Base-by-base conservation (phyloP, 2,113 vertebrate genomes). In the Romanogobio albipinnatus region DNA sequence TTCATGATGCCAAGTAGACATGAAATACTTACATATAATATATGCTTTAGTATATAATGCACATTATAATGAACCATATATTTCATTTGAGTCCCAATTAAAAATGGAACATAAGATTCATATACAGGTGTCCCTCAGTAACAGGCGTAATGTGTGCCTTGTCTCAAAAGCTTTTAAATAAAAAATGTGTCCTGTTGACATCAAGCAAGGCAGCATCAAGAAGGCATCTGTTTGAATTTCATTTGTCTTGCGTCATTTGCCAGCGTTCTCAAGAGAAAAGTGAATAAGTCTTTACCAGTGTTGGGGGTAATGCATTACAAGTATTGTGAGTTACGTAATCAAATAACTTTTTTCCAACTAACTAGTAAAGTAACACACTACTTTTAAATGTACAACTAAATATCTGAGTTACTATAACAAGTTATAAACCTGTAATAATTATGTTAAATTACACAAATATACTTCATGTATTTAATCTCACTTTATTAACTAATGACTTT, bases 1-100 rank as follows among this genome's bases (percentile, higher is more conserved):
- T 64, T 43, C 59, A 47, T 64, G 77, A 29, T 64, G n/a, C 49
- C 64, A 78, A 36, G 62, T 64, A 77, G 47, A 84, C 45, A 62
- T 80, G 29, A 61, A 61, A 61, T 26, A 61, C 75, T 77, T 36
- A 5, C 6, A 78, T 78, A 45, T 45, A 76, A 36, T 76, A 76
- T 56, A 58, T 53, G 47, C 15, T 76, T 76, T 59, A 39, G 58
- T 39, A 24, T 78, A 9, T 15, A 78, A 43, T 24, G 10, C 59
- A 24, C 22, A 59, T 77, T 70, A 36, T 43, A 73, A 45, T 47
- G 56, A 79, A 79, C 13, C 1, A 9, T 59, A 19, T 14, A 19
- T 29, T 59, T 61, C 5, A 45, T 71, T 71, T 71, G 10, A 74
- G 71, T 74, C n/a, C 43, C 58, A 9, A 47, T 47, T 79, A 26